phyloP scores from a whole-genome alignment of 2,113 vertebrate genomes.

The Sylvia atricapilla region DNA sequence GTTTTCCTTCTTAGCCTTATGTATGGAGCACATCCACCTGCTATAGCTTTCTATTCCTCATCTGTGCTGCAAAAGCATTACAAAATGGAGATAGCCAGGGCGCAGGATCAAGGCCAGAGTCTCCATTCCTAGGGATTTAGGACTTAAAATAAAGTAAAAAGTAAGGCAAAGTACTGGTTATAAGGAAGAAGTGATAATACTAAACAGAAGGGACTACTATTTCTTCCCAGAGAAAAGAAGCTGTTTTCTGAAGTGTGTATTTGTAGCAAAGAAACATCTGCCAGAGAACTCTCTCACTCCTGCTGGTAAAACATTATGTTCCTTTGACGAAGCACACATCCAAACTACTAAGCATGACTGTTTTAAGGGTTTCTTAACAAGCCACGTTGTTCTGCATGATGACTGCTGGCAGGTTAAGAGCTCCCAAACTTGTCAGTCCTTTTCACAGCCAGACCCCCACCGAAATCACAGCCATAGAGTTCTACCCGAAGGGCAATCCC shows the following conservation, averaged over 20 bases:
- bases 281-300: not conserved
- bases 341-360: not conserved
- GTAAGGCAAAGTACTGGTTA: not conserved
- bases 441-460: constrained; percentile 7
- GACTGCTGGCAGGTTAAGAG: not conserved
- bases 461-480: constrained; percentile 88
- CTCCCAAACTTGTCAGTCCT: not conserved
- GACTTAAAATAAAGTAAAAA: not conserved
- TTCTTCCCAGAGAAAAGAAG: not conserved
- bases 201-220: not conserved
- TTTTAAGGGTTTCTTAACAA: not conserved
- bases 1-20: not conserved
- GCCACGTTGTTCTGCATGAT: not conserved
- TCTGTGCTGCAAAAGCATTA: not conserved
- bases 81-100: not conserved
- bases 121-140: not conserved
- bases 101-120: not conserved
- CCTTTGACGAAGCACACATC: not conserved
- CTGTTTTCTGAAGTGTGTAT: not conserved
- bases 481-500: constrained; percentile 90
- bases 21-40: not conserved
- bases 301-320: not conserved
- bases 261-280: not conserved
- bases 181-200: not conserved
- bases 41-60: not conserved